Percentiles rank a stretch among this genome's conserved stretches.
phyloP scores from a whole-genome alignment of 1,140 invertebrate species.

The Venustaconcha ellipsiformis region DNA sequence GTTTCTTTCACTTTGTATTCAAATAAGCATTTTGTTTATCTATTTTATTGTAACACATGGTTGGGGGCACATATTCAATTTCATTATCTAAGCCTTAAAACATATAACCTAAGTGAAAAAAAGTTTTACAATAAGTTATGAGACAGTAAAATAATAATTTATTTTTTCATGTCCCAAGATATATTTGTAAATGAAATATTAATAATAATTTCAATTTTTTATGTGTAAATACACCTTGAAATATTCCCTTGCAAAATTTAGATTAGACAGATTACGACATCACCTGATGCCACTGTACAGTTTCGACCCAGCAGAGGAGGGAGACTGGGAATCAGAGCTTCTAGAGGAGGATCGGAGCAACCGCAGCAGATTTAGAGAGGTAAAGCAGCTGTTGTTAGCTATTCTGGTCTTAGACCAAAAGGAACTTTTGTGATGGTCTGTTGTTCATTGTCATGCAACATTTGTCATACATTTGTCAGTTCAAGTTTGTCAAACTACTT shows the following conservation, averaged over 20 bases:
- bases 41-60: no score
- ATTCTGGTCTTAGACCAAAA: no score
- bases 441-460: no score
- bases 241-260: conserved; percentile 25
- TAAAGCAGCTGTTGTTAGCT: no score
- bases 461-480: no score
- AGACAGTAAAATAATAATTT: neutral
- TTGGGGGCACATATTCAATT: no score
- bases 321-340: conserved; percentile 77
- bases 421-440: no score
- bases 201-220: conserved; percentile 1
- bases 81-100: neutral
- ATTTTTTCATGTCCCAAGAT: neutral
- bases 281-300: conserved; percentile 78
- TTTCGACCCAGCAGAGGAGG: conserved; percentile 76
- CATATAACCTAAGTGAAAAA: neutral
- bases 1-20: no score
- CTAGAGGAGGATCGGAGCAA: conserved; percentile 63
- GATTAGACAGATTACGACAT: conserved; percentile 74
- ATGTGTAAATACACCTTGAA: neutral
- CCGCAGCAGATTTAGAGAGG: neutral
- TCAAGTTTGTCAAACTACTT: no score
- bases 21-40: no score
- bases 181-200: neutral
- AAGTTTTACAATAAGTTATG: neutral